Percentiles rank a stretch among this genome's conserved stretches.
Conservation (phyloP, 2,797 vertebrate genomes). For the Artibeus lituratus region DNA sequence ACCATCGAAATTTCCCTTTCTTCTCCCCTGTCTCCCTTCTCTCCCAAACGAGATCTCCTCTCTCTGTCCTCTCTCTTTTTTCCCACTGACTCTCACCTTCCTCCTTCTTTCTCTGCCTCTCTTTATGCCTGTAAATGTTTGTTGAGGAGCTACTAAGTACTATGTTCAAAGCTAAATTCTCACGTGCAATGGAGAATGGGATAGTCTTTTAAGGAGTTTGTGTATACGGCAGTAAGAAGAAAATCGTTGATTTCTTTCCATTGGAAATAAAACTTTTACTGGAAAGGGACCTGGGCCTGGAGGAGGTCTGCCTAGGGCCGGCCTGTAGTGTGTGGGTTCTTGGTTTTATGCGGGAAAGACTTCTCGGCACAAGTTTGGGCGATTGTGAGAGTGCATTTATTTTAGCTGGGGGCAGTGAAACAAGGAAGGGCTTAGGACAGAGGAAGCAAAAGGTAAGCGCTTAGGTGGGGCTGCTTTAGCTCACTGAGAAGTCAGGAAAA, state of each 20-base stretch:
- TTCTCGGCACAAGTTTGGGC: neutral
- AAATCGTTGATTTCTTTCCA: neutral
- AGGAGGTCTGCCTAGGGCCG: neutral
- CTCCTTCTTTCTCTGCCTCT: neutral
- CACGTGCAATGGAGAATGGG: neutral
- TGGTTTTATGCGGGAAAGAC: neutral
- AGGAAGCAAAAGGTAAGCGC: neutral
- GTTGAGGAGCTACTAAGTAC: neutral
- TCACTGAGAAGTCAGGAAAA: too few relatives aligned
- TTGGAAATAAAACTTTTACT: neutral
- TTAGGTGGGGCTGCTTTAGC: neutral
- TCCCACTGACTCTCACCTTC: too few relatives aligned
- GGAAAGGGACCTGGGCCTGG: neutral
- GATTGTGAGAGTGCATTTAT: neutral
- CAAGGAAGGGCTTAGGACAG: neutral
- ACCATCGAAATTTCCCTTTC: neutral
- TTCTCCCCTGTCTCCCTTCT: neutral
- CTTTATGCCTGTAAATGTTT: neutral
- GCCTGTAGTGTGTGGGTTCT: neutral
- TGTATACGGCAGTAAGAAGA: neutral
- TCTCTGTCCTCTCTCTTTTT: neutral
- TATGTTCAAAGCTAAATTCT: neutral
- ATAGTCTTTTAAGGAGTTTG: neutral
- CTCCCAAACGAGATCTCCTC: neutral
- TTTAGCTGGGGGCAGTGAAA: neutral